Percentiles rank a stretch among this genome's conserved stretches.
phyloP scores from a whole-genome alignment of 2,797 vertebrate genomes.

The Cyprinodon diabolis region DNA sequence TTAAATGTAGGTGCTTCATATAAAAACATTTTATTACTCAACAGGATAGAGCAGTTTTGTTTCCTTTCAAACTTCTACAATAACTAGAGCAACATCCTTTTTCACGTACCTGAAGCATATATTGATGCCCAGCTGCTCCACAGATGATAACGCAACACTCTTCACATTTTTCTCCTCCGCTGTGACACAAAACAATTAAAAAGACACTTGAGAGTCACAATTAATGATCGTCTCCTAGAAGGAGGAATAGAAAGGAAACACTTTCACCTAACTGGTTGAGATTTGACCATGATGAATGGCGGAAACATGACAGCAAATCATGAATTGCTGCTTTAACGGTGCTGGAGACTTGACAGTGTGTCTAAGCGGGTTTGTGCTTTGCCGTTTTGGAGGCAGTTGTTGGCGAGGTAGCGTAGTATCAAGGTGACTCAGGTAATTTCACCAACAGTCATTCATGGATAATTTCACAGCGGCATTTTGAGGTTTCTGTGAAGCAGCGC shows the following conservation, averaged over 20 bases:
- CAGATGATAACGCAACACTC: constrained; percentile 78
- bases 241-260: constrained; percentile 1
- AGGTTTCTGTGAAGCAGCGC: constrained; percentile 2
- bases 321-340: constrained; percentile 20
- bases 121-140: constrained; percentile 88
- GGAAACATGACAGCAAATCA: constrained; percentile 25
- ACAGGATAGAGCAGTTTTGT: neutral
- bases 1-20: no score
- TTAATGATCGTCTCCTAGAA: neutral
- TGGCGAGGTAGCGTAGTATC: constrained; percentile 14
- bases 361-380: constrained; percentile 21
- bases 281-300: constrained; percentile 3
- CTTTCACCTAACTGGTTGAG: constrained; percentile 6
- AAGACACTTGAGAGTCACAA: constrained; percentile 26
- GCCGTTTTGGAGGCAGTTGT: constrained; percentile 29
- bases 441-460: constrained; percentile 22
- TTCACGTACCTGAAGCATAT: constrained; percentile 85
- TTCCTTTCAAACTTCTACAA: neutral
- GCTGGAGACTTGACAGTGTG: constrained; percentile 22
- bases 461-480: constrained; percentile 38
- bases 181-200: constrained; percentile 68
- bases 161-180: constrained; percentile 75
- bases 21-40: neutral
- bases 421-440: constrained; percentile 43
- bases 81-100: constrained; percentile 23